Evolutionary conservation across 2,888 invertebrate genomes (phyloP).

Genomic region (Drosophila tanythrix): DNA sequence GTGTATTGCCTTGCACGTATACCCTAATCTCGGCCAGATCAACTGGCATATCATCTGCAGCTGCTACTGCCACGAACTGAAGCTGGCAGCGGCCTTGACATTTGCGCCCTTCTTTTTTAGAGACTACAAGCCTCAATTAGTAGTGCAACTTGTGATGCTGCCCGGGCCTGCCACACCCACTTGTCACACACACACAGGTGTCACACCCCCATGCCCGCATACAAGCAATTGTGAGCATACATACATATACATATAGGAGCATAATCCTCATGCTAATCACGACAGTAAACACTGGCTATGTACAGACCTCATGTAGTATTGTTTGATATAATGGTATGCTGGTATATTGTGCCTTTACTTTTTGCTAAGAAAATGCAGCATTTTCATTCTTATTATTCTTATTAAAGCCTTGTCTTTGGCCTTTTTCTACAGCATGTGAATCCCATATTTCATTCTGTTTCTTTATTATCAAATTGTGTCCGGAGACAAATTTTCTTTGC

Average conservation of each 20-base stretch:
- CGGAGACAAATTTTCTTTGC: background rate
- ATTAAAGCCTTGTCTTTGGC: background rate
- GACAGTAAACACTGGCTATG: constrained; percentile 17
- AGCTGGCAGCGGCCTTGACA: constrained; percentile 69
- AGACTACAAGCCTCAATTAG: constrained; percentile 67
- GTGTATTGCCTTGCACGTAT: constrained; percentile 1
- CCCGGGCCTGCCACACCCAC: constrained; percentile 68
- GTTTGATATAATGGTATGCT: background rate
- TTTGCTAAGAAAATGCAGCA: background rate
- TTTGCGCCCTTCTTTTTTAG: constrained; percentile 66
- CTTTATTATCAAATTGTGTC: background rate
- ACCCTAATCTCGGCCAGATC: constrained; percentile 21
- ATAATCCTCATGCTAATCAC: constrained; percentile 11
- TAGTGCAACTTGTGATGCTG: constrained; percentile 62
- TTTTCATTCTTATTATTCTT: background rate
- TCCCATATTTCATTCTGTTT: background rate
- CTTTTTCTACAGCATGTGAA: background rate
- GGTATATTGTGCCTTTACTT: background rate
- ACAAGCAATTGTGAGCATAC: background rate
- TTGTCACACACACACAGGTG: constrained; percentile 52
- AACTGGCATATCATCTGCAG: constrained; percentile 25
- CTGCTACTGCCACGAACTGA: constrained; percentile 26
- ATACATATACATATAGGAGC: background rate
- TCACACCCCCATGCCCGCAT: constrained; percentile 38
- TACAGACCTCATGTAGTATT: background rate